Percentiles rank a stretch among this genome's conserved stretches.
These are phyloP conservation scores for Sarcophaga carnaria DNA, from an alignment of 2,888 invertebrate species.

Conservation along the genomic window DNA sequence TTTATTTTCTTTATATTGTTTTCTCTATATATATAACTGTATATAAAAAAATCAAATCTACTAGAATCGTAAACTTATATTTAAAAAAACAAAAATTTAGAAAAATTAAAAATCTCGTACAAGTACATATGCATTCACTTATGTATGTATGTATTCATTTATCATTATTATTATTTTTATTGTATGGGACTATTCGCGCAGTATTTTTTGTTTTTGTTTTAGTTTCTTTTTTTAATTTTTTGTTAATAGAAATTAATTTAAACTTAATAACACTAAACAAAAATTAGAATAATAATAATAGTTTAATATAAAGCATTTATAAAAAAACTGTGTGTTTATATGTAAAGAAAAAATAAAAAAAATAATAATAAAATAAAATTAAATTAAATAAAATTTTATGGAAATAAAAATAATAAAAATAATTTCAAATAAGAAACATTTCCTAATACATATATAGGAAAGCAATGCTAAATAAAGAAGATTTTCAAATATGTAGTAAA, in stretches of 20 bases:
- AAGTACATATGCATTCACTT: not conserved
- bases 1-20: slow-evolving; percentile 5
- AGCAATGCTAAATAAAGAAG: not conserved
- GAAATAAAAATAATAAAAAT: slow-evolving; percentile 6
- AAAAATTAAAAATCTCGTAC: slow-evolving; percentile 42
- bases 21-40: not conserved
- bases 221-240: not conserved
- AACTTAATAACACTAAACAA: slow-evolving; percentile 63
- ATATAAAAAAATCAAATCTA: slow-evolving; percentile 55
- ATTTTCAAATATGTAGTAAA: slow-evolving; percentile 13
- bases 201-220: slow-evolving; percentile 32
- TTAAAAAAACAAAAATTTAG: slow-evolving; percentile 15
- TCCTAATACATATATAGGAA: slow-evolving; percentile 4
- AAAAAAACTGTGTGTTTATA: not conserved
- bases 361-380: slow-evolving; percentile 50
- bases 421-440: slow-evolving; percentile 16
- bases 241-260: slow-evolving; percentile 66
- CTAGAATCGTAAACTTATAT: slow-evolving; percentile 61
- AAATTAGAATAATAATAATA: slow-evolving; percentile 42
- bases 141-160: not conserved
- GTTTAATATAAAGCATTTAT: slow-evolving; percentile 55
- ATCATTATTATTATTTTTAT: slow-evolving; percentile 33
- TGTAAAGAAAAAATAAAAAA: slow-evolving; percentile 3
- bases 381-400: slow-evolving; percentile 46
- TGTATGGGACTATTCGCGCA: slow-evolving; percentile 67